Conservation (phyloP, 2,113 vertebrate genomes). For the Macroglossus sobrinus region DNA sequence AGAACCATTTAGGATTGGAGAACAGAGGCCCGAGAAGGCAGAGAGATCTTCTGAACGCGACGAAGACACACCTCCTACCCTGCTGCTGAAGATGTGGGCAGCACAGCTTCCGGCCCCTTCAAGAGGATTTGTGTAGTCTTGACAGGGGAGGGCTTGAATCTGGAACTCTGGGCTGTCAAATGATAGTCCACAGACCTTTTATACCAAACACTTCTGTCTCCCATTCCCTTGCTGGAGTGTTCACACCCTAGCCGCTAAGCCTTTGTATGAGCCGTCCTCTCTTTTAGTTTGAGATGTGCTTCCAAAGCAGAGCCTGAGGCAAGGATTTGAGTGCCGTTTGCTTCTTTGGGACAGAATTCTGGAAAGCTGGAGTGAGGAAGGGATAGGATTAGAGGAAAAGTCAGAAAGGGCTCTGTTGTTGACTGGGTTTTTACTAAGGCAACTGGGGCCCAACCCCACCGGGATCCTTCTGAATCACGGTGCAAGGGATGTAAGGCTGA, state of each 20-base stretch:
- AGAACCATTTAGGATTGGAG: not conserved
- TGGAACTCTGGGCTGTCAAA: not conserved
- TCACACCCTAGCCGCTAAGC: not conserved
- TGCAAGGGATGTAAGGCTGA: not conserved
- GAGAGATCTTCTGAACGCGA: not conserved
- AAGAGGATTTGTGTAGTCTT: not conserved
- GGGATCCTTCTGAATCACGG: too few species aligned
- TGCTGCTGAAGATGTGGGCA: too few species aligned
- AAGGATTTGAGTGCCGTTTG: not conserved
- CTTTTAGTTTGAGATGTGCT: not conserved
- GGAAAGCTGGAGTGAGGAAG: not conserved
- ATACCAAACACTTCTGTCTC: not conserved
- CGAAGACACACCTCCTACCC: accelerated
- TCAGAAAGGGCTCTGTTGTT: not conserved
- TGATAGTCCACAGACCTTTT: not conserved
- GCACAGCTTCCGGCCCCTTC: accelerated
- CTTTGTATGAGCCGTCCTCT: accelerated
- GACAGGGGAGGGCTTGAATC: not conserved
- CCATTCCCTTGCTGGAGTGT: not conserved
- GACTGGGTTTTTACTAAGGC: not conserved
- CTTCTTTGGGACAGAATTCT: not conserved
- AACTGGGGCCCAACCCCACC: accelerated
- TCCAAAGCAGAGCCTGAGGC: not conserved
- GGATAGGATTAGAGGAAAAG: not conserved
- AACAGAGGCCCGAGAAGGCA: not conserved